These are phyloP conservation scores for Ovibos moschatus DNA, from an alignment of 2,113 vertebrate species.

Conservation along the genomic window DNA sequence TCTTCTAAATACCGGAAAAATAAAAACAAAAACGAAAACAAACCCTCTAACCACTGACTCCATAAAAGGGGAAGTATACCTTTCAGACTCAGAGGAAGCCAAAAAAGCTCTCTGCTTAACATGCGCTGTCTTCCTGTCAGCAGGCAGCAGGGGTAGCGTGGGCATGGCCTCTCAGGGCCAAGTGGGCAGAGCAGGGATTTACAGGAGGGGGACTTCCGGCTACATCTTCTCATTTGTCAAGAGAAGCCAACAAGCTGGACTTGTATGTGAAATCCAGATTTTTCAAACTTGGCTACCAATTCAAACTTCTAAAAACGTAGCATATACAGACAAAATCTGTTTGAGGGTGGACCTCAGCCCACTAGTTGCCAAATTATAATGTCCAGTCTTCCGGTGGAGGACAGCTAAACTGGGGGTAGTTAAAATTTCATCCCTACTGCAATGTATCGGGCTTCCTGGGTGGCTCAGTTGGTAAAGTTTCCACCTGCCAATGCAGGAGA, in stretches of 20 bases:
- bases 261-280: not conserved
- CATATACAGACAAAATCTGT: not conserved
- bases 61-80: not conserved
- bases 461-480: not conserved
- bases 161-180: not conserved
- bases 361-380: not conserved
- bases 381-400: not conserved
- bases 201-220: not conserved
- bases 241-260: not conserved
- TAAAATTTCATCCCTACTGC: not conserved
- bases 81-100: not conserved
- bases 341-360: not conserved
- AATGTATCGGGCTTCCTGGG: not conserved
- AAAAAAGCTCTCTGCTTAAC: not conserved
- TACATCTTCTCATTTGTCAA: not conserved
- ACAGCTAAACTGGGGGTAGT: not conserved
- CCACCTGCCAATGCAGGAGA: not conserved
- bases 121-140: not conserved
- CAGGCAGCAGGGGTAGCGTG: too few relatives aligned
- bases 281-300: conserved; percentile 7
- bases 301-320: not conserved
- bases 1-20: not conserved
- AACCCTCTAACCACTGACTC: not conserved
- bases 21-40: not conserved
- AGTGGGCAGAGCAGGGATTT: not conserved